Evolutionary conservation across 2,888 invertebrate genomes (phyloP).

Genomic region (Opisthograptis luteolata): DNA sequence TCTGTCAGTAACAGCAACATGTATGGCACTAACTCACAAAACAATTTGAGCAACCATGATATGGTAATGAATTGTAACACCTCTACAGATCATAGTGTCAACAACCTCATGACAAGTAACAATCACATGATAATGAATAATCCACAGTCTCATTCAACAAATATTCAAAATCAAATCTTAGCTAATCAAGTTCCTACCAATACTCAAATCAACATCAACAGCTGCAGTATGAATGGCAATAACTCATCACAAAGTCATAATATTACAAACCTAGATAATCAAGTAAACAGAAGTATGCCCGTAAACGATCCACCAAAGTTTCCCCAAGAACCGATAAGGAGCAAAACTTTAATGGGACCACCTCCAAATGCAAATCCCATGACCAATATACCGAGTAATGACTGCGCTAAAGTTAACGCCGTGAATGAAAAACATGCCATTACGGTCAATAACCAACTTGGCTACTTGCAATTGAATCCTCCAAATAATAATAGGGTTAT

Average conservation of each 20-base stretch:
- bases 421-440: slow-evolving; percentile 74
- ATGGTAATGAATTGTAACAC: slow-evolving; percentile 76
- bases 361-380: slow-evolving; percentile 60
- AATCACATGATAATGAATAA: slow-evolving; percentile 77
- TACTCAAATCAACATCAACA: slow-evolving; percentile 73
- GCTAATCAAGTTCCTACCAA: slow-evolving; percentile 60
- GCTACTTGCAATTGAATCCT: slow-evolving; percentile 77
- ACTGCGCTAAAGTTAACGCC: slow-evolving; percentile 74
- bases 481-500: slow-evolving; percentile 73
- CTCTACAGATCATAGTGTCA: slow-evolving; percentile 67
- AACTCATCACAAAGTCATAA: slow-evolving; percentile 63
- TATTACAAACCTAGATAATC: slow-evolving; percentile 64
- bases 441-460: slow-evolving; percentile 74
- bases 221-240: slow-evolving; percentile 68
- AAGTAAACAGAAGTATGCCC: slow-evolving; percentile 64
- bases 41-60: slow-evolving; percentile 67
- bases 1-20: slow-evolving; percentile 63
- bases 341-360: slow-evolving; percentile 75
- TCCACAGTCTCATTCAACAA: slow-evolving; percentile 61
- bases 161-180: slow-evolving; percentile 67
- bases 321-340: slow-evolving; percentile 66
- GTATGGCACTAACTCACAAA: slow-evolving; percentile 64
- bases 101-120: slow-evolving; percentile 63
- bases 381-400: slow-evolving; percentile 62
- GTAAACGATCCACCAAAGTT: slow-evolving; percentile 72